These are phyloP conservation scores for Nymphalis polychloros DNA, from an alignment of 2,888 invertebrate species.

Conservation along the genomic window DNA sequence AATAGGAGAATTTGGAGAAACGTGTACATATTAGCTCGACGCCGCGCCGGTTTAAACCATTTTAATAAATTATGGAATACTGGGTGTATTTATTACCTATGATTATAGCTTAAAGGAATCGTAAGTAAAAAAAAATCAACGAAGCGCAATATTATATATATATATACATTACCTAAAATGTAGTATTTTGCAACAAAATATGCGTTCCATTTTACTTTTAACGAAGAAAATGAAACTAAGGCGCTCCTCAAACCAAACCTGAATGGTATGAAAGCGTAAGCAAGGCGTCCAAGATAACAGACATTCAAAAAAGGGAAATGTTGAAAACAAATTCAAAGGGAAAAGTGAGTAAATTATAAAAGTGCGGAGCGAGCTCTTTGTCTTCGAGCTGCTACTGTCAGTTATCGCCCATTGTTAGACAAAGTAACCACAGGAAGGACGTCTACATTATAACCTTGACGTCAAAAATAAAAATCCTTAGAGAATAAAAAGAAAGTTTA, in stretches of 20 bases:
- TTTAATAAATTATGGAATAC: no score
- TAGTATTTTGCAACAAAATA: neutral
- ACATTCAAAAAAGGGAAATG: slow-evolving; percentile 53
- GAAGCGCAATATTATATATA: no score
- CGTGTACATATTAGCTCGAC: no score
- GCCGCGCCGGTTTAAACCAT: no score
- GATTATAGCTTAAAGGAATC: no score
- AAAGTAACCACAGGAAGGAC: slow-evolving; percentile 21
- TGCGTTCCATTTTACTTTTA: neutral
- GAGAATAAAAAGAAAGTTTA: neutral
- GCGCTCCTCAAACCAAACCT: slow-evolving; percentile 9
- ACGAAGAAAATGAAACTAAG: slow-evolving; percentile 14
- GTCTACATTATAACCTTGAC: slow-evolving; percentile 15
- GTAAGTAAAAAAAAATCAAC: no score
- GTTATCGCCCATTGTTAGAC: slow-evolving; percentile 49
- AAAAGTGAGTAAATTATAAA: slow-evolving; percentile 71
- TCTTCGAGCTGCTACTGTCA: slow-evolving; percentile 59
- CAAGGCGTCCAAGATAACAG: slow-evolving; percentile 63
- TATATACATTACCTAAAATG: no score
- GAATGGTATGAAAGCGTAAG: slow-evolving; percentile 28
- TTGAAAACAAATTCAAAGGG: slow-evolving; percentile 58
- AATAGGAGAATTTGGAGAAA: no score
- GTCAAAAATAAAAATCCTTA: neutral
- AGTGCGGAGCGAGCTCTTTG: slow-evolving; percentile 67
- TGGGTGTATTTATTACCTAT: no score